phyloP scores from a whole-genome alignment of 2,113 vertebrate genomes.

The Grammomys dolichurus region DNA sequence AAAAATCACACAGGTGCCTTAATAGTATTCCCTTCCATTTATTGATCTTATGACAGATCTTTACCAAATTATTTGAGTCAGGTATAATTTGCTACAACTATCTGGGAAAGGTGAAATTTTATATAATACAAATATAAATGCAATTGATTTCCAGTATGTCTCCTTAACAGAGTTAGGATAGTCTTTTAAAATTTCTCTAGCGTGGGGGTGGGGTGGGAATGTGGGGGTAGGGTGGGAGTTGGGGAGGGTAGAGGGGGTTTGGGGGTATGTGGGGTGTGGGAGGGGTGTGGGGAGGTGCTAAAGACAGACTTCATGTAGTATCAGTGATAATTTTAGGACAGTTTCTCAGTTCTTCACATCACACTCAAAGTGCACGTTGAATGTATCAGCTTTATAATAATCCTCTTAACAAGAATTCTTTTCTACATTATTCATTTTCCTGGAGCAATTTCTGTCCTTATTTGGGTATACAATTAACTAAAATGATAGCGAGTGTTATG shows the following conservation, averaged over 20 bases:
- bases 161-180: conserved; percentile 75
- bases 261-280: conserved; percentile 19
- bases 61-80: conserved; percentile 55
- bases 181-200: conserved; percentile 72
- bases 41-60: neutral
- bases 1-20: neutral
- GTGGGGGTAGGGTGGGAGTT: conserved; percentile 23
- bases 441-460: conserved; percentile 84
- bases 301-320: conserved; percentile 76
- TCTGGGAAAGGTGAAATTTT: neutral
- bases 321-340: conserved; percentile 76
- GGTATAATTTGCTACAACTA: conserved; percentile 53
- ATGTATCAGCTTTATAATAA: conserved; percentile 63
- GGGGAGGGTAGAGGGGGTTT: neutral
- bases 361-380: conserved; percentile 53
- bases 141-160: conserved; percentile 57
- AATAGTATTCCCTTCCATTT: neutral
- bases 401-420: conserved; percentile 76
- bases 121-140: conserved; percentile 51
- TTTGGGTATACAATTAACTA: conserved; percentile 86
- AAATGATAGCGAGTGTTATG: conserved; percentile 84
- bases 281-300: neutral
- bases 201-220: too few relatives aligned
- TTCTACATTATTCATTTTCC: conserved; percentile 76
- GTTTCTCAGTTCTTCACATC: conserved; percentile 60